phyloP scores from a whole-genome alignment of 2,888 invertebrate species.

The Keiferia lycopersicella region DNA sequence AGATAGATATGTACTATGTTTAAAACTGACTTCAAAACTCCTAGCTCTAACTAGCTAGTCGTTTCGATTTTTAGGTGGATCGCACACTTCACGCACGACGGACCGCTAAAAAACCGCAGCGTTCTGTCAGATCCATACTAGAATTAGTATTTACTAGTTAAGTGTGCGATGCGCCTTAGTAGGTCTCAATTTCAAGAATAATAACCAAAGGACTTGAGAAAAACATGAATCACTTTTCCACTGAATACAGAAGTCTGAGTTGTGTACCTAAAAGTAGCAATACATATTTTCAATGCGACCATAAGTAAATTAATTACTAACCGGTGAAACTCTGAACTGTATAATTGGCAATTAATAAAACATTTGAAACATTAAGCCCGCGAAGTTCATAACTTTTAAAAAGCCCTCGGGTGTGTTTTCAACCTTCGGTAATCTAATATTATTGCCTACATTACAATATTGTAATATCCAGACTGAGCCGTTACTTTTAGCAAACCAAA shows the following conservation, averaged over 20 bases:
- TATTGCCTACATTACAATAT: constrained; percentile 9
- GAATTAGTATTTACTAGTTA: no score
- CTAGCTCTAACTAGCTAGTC: no score
- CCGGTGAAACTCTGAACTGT: not conserved
- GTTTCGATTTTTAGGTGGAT: no score
- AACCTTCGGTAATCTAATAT: constrained; percentile 3
- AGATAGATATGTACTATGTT: no score
- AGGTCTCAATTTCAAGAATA: not conserved
- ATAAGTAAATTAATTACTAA: not conserved
- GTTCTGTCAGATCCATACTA: no score
- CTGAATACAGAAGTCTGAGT: not conserved
- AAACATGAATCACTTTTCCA: not conserved
- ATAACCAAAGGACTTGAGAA: not conserved
- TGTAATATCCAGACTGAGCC: constrained; percentile 5
- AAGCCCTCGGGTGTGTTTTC: not conserved
- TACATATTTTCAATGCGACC: not conserved
- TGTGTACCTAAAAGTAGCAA: not conserved
- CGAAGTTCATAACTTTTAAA: not conserved
- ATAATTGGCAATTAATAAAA: constrained; percentile 11
- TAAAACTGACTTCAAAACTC: no score
- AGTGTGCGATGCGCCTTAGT: no score
- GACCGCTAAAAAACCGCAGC: no score
- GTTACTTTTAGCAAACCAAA: not conserved
- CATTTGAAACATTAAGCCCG: constrained; percentile 8
- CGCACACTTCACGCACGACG: no score